Evolutionary conservation across 2,888 invertebrate genomes (phyloP).

Genomic region (Pteria penguin): DNA sequence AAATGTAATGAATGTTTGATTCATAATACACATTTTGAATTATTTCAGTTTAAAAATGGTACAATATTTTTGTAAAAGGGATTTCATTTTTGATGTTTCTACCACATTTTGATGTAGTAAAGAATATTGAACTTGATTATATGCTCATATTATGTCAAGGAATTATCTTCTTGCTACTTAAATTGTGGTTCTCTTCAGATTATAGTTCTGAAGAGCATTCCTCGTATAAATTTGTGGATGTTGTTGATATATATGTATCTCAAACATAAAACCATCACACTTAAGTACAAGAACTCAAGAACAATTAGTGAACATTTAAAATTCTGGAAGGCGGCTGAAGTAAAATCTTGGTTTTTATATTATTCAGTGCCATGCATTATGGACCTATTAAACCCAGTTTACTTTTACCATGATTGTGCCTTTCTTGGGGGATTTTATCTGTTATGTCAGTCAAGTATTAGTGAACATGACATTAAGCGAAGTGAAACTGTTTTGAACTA

Average conservation of each 20-base stretch:
- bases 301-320: constrained; percentile 33
- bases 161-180: constrained; percentile 6
- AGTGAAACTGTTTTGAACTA: constrained; percentile 6
- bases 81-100: constrained; percentile 24
- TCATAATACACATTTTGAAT: no score
- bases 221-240: constrained; percentile 10
- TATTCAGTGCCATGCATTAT: constrained; percentile 30
- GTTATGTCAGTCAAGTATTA: constrained; percentile 17
- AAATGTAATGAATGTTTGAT: no score
- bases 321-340: constrained; percentile 41
- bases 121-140: constrained; percentile 12
- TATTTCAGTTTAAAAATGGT: no score
- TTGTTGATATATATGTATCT: constrained; percentile 22
- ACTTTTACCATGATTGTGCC: constrained; percentile 25
- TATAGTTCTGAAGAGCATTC: constrained; percentile 9
- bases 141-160: constrained; percentile 26
- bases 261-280: constrained; percentile 27
- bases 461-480: constrained; percentile 2
- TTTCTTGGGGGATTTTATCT: constrained; percentile 26
- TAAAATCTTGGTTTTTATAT: constrained; percentile 26
- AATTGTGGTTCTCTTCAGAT: constrained; percentile 20
- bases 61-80: no score
- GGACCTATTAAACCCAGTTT: constrained; percentile 17
- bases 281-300: constrained; percentile 17
- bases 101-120: constrained; percentile 11